These are phyloP conservation scores for Cyprinus carpio DNA, from an alignment of 2,113 vertebrate genomes.

Conservation along the genomic window DNA sequence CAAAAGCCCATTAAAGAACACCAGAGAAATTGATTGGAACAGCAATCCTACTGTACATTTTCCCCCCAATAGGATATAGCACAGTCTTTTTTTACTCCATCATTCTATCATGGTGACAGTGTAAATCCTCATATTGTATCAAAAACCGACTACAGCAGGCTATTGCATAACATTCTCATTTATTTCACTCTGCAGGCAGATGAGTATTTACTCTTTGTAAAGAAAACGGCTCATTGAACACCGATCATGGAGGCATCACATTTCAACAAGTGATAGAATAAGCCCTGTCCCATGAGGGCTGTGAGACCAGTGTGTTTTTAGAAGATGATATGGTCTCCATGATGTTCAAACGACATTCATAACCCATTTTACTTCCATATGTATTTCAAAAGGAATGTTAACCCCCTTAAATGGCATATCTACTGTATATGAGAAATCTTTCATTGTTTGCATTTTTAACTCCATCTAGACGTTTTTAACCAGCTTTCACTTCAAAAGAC, in stretches of 20 bases:
- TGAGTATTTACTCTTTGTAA: constrained; percentile 19
- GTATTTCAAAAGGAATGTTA: neutral
- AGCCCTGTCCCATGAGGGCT: neutral
- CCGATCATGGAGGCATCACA: neutral
- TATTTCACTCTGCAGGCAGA: constrained; percentile 32
- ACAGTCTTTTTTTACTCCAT: constrained; percentile 10
- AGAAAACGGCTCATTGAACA: constrained; percentile 6
- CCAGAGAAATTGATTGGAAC: neutral
- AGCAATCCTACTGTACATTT: neutral
- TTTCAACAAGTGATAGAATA: neutral
- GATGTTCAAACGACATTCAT: too few species aligned
- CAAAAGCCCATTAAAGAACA: constrained; percentile 24
- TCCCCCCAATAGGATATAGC: neutral
- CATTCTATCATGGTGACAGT: neutral
- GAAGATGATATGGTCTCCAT: too few species aligned
- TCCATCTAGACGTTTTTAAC: too few species aligned
- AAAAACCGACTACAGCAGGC: neutral
- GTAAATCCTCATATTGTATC: neutral
- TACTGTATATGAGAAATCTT: neutral
- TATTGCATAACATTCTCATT: constrained; percentile 21
- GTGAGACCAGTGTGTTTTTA: neutral
- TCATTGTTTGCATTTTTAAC: neutral
- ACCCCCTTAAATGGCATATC: too few species aligned
- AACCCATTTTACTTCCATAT: neutral
- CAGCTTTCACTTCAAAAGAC: too few species aligned